These are phyloP conservation scores for Bombus breviceps DNA, from an alignment of 1,140 invertebrate genomes.

Conservation along the genomic window DNA sequence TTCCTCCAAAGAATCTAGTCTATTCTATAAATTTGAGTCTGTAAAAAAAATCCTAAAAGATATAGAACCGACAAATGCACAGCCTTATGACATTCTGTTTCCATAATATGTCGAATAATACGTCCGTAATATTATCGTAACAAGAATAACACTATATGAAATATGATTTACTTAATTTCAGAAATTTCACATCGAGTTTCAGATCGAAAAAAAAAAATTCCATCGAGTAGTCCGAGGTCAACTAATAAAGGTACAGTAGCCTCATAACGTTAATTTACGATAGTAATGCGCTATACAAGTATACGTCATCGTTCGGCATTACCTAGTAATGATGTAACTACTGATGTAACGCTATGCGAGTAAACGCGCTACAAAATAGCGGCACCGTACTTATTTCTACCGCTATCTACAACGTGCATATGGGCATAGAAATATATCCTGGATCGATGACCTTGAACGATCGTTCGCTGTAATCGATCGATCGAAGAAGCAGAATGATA, in stretches of 20 bases:
- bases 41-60: too few species aligned
- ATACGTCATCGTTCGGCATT: conserved; percentile 46
- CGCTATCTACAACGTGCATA: conserved; percentile 3
- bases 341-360: conserved; percentile 19
- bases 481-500: conserved; percentile 6
- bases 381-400: conserved; percentile 12
- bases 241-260: conserved; percentile 14
- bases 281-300: conserved; percentile 13
- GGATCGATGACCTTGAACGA: conserved; percentile 43
- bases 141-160: too few species aligned
- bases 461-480: conserved; percentile 12
- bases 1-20: too few species aligned
- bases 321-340: conserved; percentile 51
- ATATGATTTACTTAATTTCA: neutral
- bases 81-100: too few species aligned
- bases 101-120: too few species aligned
- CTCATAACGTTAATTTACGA: conserved; percentile 27
- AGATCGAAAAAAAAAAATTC: neutral
- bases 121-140: too few species aligned
- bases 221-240: neutral
- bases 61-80: too few species aligned
- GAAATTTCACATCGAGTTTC: neutral
- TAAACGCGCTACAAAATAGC: conserved; percentile 48
- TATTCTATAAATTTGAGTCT: too few species aligned
- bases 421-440: neutral